These are phyloP conservation scores for Platorchestia sp. DNA, from an alignment of 1,140 invertebrate genomes.

Conservation along the genomic window DNA sequence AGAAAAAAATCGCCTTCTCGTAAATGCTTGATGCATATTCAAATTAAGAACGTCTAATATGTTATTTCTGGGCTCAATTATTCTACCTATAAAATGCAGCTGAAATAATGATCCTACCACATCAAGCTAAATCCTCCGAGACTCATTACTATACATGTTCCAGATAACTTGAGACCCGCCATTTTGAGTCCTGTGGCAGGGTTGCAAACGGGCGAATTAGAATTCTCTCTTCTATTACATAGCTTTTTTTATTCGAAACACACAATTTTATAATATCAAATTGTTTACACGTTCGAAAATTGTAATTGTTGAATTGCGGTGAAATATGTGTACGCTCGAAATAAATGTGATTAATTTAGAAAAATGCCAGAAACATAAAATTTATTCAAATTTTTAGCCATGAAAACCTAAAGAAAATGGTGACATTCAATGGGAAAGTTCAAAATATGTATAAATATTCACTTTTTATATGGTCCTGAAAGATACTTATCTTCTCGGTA, in stretches of 20 bases:
- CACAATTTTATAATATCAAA: not conserved
- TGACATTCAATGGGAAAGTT: not conserved
- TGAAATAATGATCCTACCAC: not conserved
- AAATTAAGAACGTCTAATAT: not conserved
- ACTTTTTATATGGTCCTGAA: not conserved
- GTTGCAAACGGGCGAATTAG: conserved; percentile 43
- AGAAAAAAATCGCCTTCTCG: not conserved
- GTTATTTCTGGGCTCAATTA: not conserved
- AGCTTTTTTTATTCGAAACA: not conserved
- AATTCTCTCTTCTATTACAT: not conserved
- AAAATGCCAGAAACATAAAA: not conserved
- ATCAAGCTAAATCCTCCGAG: not conserved
- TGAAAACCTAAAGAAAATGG: not conserved
- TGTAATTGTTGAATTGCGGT: not conserved
- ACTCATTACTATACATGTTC: not conserved
- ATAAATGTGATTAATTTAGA: not conserved
- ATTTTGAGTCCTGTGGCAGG: conserved; percentile 49
- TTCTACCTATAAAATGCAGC: not conserved
- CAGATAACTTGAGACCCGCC: conserved; percentile 16
- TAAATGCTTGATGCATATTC: not conserved
- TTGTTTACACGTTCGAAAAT: not conserved
- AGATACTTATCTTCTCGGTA: not conserved
- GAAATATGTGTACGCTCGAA: not conserved
- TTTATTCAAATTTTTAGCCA: not conserved
- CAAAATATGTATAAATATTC: not conserved